Base-by-base conservation (phyloP, 2,888 invertebrate genomes). In the Thelaira solivaga region DNA sequence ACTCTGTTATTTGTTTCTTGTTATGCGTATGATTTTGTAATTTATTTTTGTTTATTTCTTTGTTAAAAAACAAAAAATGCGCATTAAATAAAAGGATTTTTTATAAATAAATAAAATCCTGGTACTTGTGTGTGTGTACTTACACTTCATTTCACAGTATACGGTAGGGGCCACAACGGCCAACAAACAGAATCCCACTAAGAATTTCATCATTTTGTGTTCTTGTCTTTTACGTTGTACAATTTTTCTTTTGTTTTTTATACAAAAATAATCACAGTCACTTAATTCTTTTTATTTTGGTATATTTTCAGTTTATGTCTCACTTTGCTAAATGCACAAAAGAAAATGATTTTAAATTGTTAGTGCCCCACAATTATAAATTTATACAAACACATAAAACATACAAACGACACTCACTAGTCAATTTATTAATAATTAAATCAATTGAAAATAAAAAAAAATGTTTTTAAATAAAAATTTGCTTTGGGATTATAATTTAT, bases 71-170 rank as follows among this genome's bases (percentile, higher is more conserved):
- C 8, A 24, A 65, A 74, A 74, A 78, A 71, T 75, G 53, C 67
- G 74, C 69, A 69, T 51, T 59, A 49, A 26, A n/a, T n/a, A n/a
- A n/a, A n/a, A n/a, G n/a, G n/a, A n/a, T n/a, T n/a, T n/a, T n/a
- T n/a, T n/a, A n/a, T n/a, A n/a, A n/a, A n/a, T n/a, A n/a, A n/a
- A n/a, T n/a, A n/a, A n/a, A n/a, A n/a, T n/a, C n/a, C n/a, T n/a
- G n/a, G n/a, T n/a, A n/a, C n/a, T n/a, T n/a, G n/a, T n/a, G n/a
- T n/a, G n/a, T n/a, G n/a, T n/a, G 16, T 62, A 93, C 94, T 94
- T 87, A 94, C 94, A 94, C 91, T 92, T 91, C 81, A 92, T 90
- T 61, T 91, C 91, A 77, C 90, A 90, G 55, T 90, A 90, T 72
- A 91, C 89, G 62, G 89, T 65, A 53, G 82, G 89, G 57, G 83